These are phyloP conservation scores for Channa striata DNA, from an alignment of 2,797 vertebrate species.

Conservation along the genomic window DNA sequence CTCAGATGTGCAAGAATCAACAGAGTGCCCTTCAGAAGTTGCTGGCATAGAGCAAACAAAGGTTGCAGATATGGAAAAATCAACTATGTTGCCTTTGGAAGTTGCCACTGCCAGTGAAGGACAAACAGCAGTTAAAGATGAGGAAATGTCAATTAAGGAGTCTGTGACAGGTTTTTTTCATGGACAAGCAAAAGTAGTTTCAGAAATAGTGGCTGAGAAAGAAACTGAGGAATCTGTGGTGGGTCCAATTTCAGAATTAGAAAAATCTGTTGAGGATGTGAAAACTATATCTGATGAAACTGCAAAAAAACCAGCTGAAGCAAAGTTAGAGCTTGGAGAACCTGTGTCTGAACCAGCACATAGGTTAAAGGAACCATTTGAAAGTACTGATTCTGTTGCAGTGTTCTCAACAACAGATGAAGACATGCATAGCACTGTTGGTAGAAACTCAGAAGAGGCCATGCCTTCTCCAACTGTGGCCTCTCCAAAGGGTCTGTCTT, in stretches of 20 bases:
- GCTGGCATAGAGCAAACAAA: constrained; percentile 11
- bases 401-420: constrained; percentile 32
- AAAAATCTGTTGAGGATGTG: constrained; percentile 21
- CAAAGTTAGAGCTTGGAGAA: constrained; percentile 33
- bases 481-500: constrained; percentile 12
- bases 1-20: not conserved
- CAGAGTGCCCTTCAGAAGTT: constrained; percentile 4
- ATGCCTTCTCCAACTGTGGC: constrained; percentile 28
- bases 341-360: constrained; percentile 9
- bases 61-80: not conserved
- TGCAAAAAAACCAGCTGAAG: constrained; percentile 13
- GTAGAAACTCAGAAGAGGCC: constrained; percentile 20
- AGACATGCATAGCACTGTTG: constrained; percentile 27
- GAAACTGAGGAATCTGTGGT: constrained; percentile 13
- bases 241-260: constrained; percentile 26
- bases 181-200: not conserved
- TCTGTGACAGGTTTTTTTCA: not conserved
- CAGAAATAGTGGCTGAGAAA: constrained; percentile 15
- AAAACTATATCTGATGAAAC: constrained; percentile 18
- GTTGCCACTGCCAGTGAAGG: not conserved
- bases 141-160: not conserved
- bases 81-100: not conserved
- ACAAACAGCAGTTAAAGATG: not conserved
- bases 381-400: constrained; percentile 21
- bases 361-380: constrained; percentile 32